Conservation (phyloP, 2,888 invertebrate species). For the Lepidonotus clava region DNA sequence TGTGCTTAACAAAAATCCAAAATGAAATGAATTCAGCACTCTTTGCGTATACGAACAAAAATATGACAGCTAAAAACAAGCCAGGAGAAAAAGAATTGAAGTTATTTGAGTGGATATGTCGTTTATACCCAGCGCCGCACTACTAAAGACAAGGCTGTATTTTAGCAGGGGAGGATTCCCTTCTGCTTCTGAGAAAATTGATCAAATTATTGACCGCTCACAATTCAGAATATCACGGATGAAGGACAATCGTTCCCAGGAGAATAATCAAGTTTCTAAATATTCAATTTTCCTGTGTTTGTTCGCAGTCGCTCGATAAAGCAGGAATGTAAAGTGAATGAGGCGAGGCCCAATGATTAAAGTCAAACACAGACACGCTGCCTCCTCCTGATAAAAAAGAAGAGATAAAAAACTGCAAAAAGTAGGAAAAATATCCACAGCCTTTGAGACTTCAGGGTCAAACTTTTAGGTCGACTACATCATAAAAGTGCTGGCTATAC, state of each 20-base stretch:
- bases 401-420: too few relatives aligned
- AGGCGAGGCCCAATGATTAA: background rate
- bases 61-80: too few relatives aligned
- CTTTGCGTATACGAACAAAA: background rate
- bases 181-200: background rate
- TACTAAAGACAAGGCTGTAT: background rate
- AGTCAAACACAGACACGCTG: conserved; percentile 18
- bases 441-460: too few relatives aligned
- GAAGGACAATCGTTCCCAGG: background rate
- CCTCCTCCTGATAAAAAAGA: too few relatives aligned
- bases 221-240: background rate
- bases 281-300: conserved; percentile 13
- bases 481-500: too few relatives aligned
- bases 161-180: background rate
- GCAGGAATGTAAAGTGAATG: background rate
- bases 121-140: background rate
- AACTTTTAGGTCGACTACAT: too few relatives aligned
- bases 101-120: background rate
- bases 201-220: background rate
- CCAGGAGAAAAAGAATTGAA: background rate
- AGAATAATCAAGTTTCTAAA: conserved; percentile 26
- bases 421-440: too few relatives aligned
- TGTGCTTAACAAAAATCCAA: conserved; percentile 9
- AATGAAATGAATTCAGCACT: conserved; percentile 22
- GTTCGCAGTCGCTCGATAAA: background rate